phyloP scores from a whole-genome alignment of 1,140 invertebrate species.

The Anthonomus grandis region DNA sequence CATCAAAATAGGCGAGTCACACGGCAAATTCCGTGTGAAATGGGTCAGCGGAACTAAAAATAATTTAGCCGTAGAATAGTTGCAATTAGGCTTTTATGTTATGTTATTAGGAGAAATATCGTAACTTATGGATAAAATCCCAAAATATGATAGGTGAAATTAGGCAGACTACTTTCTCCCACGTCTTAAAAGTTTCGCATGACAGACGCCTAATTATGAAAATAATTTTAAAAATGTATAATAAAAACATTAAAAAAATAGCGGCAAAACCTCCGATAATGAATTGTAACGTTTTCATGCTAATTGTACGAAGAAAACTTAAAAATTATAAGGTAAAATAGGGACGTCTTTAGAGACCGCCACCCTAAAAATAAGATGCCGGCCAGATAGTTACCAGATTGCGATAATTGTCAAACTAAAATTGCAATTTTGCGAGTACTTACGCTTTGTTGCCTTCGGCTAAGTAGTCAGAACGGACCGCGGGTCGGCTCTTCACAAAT shows the following conservation, averaged over 20 bases:
- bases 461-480: constrained; percentile 5
- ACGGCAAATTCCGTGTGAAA: neutral
- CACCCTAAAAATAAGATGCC: constrained; percentile 25
- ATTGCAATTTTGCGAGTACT: constrained; percentile 16
- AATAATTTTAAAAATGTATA: neutral
- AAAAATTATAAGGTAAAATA: neutral
- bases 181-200: constrained; percentile 4
- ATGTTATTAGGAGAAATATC: neutral
- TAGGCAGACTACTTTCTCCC: constrained; percentile 7
- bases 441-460: constrained; percentile 27
- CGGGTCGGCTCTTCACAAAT: neutral
- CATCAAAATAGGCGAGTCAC: no score
- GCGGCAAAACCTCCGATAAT: no score
- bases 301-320: neutral
- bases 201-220: constrained; percentile 3
- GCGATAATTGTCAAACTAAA: constrained; percentile 10
- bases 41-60: constrained; percentile 4
- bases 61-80: neutral
- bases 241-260: no score
- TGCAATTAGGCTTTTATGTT: neutral
- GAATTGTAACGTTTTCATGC: neutral
- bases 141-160: neutral
- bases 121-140: neutral
- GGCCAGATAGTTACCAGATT: constrained; percentile 25
- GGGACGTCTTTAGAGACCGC: neutral